Evolutionary conservation across 2,888 invertebrate genomes (phyloP), one percentile per base, ranked within the genome.

Genomic region (Lithophane leautieri): DNA sequence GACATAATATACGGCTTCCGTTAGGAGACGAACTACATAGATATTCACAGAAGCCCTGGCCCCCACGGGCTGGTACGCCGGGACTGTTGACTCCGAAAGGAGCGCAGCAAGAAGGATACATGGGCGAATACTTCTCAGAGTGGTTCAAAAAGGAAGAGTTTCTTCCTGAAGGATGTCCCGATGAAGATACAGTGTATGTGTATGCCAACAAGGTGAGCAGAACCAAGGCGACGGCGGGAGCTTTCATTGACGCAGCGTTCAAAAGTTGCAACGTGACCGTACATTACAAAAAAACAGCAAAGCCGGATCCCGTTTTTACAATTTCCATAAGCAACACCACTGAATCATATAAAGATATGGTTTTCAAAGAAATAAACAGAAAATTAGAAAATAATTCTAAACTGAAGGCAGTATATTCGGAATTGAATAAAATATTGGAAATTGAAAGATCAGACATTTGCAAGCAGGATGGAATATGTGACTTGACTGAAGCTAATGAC

Each of bases 71-170:
- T 42, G 79, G 76, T 2, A 4, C 50, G 2, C 25, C 1, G 0
- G 87, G 81, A 40, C 2, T n/a, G 1, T 58, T 87, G 61, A 85
- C 87, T 1, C 52, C 56, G 4, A 84, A 69, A 71, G 87, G 87
- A 61, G 74, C 65, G n/a, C 40, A 54, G 28, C 12, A 79, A 34
- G 87, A 87, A 79, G 70, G 81, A 6, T 76, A 81, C n/a, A 83
- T 87, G 79, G 87, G 84, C 1, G 73, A 82, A 76, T 87, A 86
- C 62, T 84, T 87, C 58, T 44, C 63, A 22, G 50, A 84, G 16
- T 87, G 87, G 87, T 84, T 87, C 9, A 69, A 78, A 62, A 71
- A 76, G 34, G 75, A 81, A 73, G 14, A 72, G 3, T 75, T 87
- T 50, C 47, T 87, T 12, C 14, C n/a, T 14, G 70, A 82, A 73